Percentiles rank a stretch among this genome's conserved stretches.
Conservation (phyloP, 2,888 invertebrate species). For the Netelia fuscicornis region DNA sequence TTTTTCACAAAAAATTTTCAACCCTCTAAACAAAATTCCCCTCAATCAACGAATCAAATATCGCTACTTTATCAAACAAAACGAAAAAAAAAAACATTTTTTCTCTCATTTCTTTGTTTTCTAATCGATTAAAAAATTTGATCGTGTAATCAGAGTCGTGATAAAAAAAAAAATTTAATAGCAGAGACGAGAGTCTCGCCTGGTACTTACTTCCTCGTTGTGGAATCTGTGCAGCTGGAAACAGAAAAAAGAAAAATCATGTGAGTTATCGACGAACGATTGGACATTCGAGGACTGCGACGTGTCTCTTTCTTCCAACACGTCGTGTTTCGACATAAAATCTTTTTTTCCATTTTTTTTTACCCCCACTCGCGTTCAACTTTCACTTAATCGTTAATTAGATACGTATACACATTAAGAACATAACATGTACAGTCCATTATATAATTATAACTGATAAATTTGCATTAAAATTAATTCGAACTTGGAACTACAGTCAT, state of each 20-base stretch:
- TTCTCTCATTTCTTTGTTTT: neutral
- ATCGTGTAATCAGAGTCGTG: conserved; percentile 15
- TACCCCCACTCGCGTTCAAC: neutral
- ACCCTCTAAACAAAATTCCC: conserved; percentile 32
- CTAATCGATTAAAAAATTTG: conserved; percentile 10
- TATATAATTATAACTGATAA: conserved; percentile 75
- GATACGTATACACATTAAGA: conserved; percentile 82
- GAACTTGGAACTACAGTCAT: conserved; percentile 82
- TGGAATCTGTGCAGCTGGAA: conserved; percentile 95
- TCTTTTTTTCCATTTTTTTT: neutral
- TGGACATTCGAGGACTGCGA: conserved; percentile 16
- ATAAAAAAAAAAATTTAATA: conserved; percentile 50
- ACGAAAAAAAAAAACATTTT: neutral
- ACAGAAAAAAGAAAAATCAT: conserved; percentile 85
- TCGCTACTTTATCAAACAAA: neutral
- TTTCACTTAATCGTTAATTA: conserved; percentile 65
- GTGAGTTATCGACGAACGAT: conserved; percentile 75
- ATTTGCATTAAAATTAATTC: conserved; percentile 82
- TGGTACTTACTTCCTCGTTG: conserved; percentile 94
- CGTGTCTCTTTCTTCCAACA: conserved; percentile 14
- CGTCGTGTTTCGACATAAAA: conserved; percentile 11
- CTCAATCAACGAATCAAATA: conserved; percentile 50
- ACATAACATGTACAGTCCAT: conserved; percentile 83
- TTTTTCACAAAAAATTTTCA: conserved; percentile 23
- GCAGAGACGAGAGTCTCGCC: conserved; percentile 17